Base-by-base conservation (phyloP, 2,113 vertebrate genomes). In the Felis catus region DNA sequence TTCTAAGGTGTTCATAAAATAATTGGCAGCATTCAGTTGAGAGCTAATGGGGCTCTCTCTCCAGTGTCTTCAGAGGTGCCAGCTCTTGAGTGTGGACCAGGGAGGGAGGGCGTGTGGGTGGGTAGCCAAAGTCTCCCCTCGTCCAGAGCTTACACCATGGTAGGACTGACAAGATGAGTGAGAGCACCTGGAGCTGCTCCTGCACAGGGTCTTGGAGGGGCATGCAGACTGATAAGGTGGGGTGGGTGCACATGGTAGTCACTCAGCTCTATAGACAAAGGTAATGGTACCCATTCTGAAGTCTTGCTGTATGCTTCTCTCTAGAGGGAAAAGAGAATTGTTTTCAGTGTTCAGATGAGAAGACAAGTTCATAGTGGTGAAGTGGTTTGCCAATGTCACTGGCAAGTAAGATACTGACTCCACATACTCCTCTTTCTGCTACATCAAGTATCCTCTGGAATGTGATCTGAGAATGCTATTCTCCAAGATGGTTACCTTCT, bases 1-100 rank as follows among this genome's bases (percentile, higher is more conserved):
- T 96, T 90, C 25, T 94, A 45, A 95, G 82, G 4, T 92, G 31
- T 39, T 95, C 61, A 36, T 95, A 89, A 90, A 97, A 82, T 91
- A 87, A 81, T 9, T 29, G 51, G 45, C 36, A 70, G 39, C 16
- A 16, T 41, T 82, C 7, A 45, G 39, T 63, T 25, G 4, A 27
- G 18, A 71, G 27, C 5, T 87, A 21, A 23, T 58, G 27, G 27
- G 4, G 8, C n/a, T 70, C 33, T 31, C 4, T 39, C 33, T 61
- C 55, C 48, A 9, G 33, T 6, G 7, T 10, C 27, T 82, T 33
- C 14, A 1, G 4, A 79, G 66, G 31, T 25, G 6, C 8, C 41
- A 0, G 4, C 9, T 4, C 27, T 53, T 39, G 74, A 70, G 27
- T n/a, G 19, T 3, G 23, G 33, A 12, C 36, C 6, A 5, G 29